Evolutionary conservation across 2,113 vertebrate species (phyloP).

Genomic region (Etia nguti): DNA sequence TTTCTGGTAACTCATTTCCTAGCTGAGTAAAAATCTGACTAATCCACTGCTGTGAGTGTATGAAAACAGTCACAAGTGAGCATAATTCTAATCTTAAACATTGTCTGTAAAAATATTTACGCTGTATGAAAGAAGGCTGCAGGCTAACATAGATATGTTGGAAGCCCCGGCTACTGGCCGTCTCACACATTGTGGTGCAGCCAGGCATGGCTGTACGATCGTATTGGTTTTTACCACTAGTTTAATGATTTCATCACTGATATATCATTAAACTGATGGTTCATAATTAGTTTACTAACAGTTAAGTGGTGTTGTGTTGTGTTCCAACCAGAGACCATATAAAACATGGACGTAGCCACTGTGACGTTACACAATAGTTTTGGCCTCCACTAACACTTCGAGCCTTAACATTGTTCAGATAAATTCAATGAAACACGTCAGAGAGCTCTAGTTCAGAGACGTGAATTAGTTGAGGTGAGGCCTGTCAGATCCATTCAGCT

Average conservation of each 20-base stretch:
- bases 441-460: background rate
- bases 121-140: background rate
- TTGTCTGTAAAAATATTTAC: background rate
- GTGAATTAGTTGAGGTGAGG: background rate
- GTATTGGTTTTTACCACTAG: background rate
- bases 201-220: background rate
- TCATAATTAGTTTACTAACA: too few species aligned
- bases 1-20: background rate
- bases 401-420: background rate
- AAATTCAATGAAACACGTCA: background rate
- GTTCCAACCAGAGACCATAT: background rate
- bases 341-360: background rate
- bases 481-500: background rate
- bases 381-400: background rate
- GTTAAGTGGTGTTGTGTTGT: background rate
- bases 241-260: background rate
- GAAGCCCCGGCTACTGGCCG: accelerated
- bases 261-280: background rate
- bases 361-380: background rate
- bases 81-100: background rate
- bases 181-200: background rate
- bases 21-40: background rate
- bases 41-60: background rate
- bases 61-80: background rate
- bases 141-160: background rate